phyloP scores from a whole-genome alignment of 2,113 vertebrate species.

The Emydura subglobosa region DNA sequence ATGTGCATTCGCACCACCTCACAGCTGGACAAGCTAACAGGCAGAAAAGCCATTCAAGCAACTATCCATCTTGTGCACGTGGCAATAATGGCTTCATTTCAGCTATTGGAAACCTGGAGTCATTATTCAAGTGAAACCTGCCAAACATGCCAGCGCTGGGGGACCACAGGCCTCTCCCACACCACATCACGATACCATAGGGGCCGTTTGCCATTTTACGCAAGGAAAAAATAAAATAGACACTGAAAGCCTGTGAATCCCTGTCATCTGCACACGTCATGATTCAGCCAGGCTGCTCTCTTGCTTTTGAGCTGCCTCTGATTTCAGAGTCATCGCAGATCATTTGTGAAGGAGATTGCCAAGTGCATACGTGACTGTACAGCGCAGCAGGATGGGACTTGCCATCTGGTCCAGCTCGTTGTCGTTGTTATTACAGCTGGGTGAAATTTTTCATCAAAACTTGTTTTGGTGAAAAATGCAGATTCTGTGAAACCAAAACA shows the following conservation, averaged over 20 bases:
- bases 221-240: fast-evolving
- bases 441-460: not conserved
- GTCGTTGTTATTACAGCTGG: fast-evolving
- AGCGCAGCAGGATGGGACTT: fast-evolving
- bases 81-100: not conserved
- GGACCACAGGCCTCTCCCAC: fast-evolving
- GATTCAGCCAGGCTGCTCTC: not conserved
- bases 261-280: not conserved
- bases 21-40: not conserved
- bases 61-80: not conserved
- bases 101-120: not conserved
- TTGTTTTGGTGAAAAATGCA: not conserved
- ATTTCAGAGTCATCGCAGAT: not conserved
- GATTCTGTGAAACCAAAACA: not conserved
- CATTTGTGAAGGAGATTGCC: not conserved
- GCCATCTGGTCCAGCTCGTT: fast-evolving
- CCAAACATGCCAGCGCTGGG: conserved; percentile 31
- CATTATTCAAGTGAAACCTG: fast-evolving
- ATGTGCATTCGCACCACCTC: conserved; percentile 36
- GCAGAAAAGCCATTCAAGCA: conserved; percentile 9
- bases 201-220: fast-evolving
- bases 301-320: not conserved
- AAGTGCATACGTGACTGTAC: fast-evolving
- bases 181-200: fast-evolving
- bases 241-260: not conserved